Evolutionary conservation across 2,113 vertebrate genomes (phyloP).

Genomic region (Psettodes erumei): DNA sequence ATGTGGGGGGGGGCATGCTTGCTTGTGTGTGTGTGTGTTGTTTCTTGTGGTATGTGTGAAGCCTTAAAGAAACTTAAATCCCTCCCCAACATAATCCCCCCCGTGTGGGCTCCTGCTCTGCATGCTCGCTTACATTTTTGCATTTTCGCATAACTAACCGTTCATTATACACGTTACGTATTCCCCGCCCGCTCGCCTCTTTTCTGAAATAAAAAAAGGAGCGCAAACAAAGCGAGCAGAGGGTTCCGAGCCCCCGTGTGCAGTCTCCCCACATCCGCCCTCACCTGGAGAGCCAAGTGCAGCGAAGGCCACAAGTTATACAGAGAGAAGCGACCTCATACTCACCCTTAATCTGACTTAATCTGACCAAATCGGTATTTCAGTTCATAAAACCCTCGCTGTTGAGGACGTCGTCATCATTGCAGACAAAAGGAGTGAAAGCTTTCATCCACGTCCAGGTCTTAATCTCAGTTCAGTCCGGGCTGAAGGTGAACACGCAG

Average conservation of each 20-base stretch:
- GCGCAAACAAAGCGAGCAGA: background rate
- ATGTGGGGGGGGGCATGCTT: background rate
- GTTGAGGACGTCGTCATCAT: too few relatives aligned
- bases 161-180: background rate
- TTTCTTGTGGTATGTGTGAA: background rate
- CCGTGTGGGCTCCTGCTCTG: constrained; percentile 8
- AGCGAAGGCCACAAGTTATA: constrained; percentile 3
- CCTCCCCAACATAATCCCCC: background rate
- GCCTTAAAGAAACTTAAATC: constrained; percentile 16
- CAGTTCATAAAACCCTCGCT: too few relatives aligned
- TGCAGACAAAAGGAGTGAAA: too few relatives aligned
- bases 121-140: background rate
- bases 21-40: background rate
- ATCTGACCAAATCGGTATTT: too few relatives aligned
- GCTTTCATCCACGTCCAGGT: too few relatives aligned
- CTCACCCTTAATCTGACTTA: constrained; percentile 13
- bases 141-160: constrained; percentile 2
- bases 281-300: constrained; percentile 17
- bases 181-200: background rate
- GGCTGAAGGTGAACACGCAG: too few relatives aligned
- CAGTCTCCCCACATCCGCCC: background rate
- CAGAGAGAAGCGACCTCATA: background rate
- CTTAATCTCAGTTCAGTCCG: too few relatives aligned
- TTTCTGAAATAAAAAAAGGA: background rate
- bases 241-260: too few relatives aligned